Conservation (phyloP, 2,113 vertebrate species). For the Oncorhynchus mykiss region DNA sequence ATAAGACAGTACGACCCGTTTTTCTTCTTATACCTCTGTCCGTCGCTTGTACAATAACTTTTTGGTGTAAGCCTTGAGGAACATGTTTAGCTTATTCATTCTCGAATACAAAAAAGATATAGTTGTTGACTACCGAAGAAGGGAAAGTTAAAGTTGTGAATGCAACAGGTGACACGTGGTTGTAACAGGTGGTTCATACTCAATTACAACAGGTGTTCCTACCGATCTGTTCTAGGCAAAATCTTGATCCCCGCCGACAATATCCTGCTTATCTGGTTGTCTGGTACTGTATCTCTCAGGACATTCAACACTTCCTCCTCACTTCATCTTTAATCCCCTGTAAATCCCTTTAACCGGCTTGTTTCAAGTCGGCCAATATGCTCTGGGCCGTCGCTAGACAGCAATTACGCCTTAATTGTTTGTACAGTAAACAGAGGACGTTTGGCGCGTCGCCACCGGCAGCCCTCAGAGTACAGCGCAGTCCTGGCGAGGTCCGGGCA, state of each 20-base stretch:
- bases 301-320: slow-evolving; percentile 18
- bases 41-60: background rate
- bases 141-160: background rate
- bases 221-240: background rate
- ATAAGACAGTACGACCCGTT: slow-evolving; percentile 10
- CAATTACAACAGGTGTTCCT: background rate
- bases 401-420: slow-evolving; percentile 43
- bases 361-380: background rate
- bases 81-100: background rate
- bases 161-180: background rate
- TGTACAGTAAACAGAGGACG: slow-evolving; percentile 37
- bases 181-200: background rate
- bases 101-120: background rate
- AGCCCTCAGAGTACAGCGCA: background rate
- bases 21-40: background rate
- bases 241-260: background rate
- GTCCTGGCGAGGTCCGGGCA: background rate
- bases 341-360: slow-evolving; percentile 4
- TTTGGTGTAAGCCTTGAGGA: background rate
- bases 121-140: background rate
- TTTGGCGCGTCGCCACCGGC: background rate
- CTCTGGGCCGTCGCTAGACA: background rate
- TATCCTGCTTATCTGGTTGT: background rate
- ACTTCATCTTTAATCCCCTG: slow-evolving; percentile 26
- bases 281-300: slow-evolving; percentile 3